A percentile compares a stretch with the other conserved stretches of the same genome.
phyloP scores from a whole-genome alignment of 2,113 vertebrate genomes.

The Lamprologus speciosus region DNA sequence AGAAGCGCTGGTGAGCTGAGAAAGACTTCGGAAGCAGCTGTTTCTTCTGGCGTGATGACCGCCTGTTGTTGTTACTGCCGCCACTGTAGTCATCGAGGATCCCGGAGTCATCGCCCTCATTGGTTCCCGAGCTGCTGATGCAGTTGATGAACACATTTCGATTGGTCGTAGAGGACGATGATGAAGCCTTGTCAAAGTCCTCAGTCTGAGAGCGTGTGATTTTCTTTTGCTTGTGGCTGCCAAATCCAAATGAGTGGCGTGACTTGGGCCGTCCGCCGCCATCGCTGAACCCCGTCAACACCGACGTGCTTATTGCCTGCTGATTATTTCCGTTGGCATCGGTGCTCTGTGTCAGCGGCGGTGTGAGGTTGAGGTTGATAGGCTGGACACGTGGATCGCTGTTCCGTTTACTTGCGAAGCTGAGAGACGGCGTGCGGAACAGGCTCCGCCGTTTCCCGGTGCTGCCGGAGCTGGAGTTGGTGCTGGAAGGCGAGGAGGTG shows the following conservation, averaged over 20 bases:
- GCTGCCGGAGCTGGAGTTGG: slow-evolving; percentile 95
- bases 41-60: slow-evolving; percentile 78
- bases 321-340: slow-evolving; percentile 73
- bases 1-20: slow-evolving; percentile 87
- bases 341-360: slow-evolving; percentile 32
- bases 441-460: slow-evolving; percentile 90
- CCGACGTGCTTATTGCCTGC: slow-evolving; percentile 36
- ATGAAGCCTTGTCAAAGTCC: slow-evolving; percentile 81
- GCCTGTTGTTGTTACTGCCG: slow-evolving; percentile 66
- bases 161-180: slow-evolving; percentile 68
- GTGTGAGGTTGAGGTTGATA: slow-evolving; percentile 67
- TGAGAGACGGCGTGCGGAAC: slow-evolving; percentile 88
- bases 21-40: slow-evolving; percentile 91
- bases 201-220: slow-evolving; percentile 91
- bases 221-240: slow-evolving; percentile 84
- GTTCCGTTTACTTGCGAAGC: slow-evolving; percentile 83
- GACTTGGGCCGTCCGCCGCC: slow-evolving; percentile 71
- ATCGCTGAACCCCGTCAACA: slow-evolving; percentile 62
- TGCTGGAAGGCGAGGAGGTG: slow-evolving; percentile 94
- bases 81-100: slow-evolving; percentile 83
- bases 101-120: slow-evolving; percentile 91
- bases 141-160: slow-evolving; percentile 95
- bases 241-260: slow-evolving; percentile 83
- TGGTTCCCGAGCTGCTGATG: slow-evolving; percentile 85
- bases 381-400: slow-evolving; percentile 66